These are phyloP conservation scores for Leptatherina wallacei DNA, from an alignment of 2,797 vertebrate species.

Conservation along the genomic window DNA sequence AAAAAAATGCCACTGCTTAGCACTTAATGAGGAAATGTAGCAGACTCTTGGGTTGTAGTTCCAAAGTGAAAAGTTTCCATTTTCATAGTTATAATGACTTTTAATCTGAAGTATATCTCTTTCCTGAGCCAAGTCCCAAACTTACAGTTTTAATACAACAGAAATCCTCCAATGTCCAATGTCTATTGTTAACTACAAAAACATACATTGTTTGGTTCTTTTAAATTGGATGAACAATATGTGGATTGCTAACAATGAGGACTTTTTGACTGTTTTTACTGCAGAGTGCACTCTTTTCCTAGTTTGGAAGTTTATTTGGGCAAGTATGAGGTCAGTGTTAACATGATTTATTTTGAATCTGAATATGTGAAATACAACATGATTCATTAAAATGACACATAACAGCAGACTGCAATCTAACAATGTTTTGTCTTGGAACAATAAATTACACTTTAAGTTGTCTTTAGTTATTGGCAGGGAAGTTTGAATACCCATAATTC, in stretches of 20 bases:
- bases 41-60: background rate
- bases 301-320: conserved; percentile 91
- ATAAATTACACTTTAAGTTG: background rate
- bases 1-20: background rate
- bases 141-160: background rate
- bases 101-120: background rate
- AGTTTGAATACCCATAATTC: background rate
- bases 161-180: background rate
- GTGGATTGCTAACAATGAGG: background rate
- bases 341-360: background rate
- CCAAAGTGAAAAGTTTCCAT: background rate
- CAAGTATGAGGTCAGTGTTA: conserved; percentile 86
- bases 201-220: background rate
- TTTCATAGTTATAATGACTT: background rate
- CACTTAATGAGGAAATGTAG: background rate
- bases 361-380: background rate
- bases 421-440: background rate
- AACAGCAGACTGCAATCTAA: background rate
- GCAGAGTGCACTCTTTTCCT: conserved; percentile 93
- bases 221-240: background rate
- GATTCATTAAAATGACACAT: background rate
- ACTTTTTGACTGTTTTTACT: conserved; percentile 44
- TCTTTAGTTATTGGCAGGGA: background rate
- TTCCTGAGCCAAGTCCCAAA: background rate
- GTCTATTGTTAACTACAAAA: background rate